phyloP scores from a whole-genome alignment of 2,113 vertebrate genomes.

The Platichthys stellatus region DNA sequence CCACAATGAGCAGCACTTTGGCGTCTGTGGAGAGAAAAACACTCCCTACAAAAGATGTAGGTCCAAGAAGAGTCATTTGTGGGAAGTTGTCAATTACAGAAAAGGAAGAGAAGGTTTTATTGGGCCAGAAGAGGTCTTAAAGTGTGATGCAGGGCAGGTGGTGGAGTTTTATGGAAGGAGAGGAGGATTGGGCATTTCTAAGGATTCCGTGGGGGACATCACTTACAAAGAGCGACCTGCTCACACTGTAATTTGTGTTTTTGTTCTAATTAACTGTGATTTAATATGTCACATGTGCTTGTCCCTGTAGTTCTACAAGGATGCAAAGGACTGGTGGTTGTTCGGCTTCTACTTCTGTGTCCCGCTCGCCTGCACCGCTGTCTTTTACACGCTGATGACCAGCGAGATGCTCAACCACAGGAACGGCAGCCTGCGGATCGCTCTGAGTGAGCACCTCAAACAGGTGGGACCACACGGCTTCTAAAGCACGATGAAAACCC shows the following conservation, averaged over 20 bases:
- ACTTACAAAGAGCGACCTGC: too few relatives aligned
- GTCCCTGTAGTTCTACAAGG: conserved; percentile 85
- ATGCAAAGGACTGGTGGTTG: conserved; percentile 96
- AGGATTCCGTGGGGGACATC: too few relatives aligned
- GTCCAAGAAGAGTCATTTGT: neutral
- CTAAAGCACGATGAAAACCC: neutral
- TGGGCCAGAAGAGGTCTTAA: too few relatives aligned
- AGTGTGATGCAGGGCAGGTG: neutral
- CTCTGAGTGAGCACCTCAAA: conserved; percentile 96
- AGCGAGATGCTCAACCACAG: conserved; percentile 96
- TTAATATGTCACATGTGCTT: neutral
- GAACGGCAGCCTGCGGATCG: conserved; percentile 93
- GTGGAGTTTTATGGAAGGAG: too few relatives aligned
- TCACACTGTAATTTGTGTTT: neutral
- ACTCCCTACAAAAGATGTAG: too few relatives aligned
- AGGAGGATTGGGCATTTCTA: too few relatives aligned
- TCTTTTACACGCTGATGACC: conserved; percentile 98
- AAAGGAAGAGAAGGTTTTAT: neutral
- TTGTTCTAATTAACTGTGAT: neutral
- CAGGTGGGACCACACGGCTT: conserved; percentile 83
- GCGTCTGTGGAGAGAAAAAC: too few relatives aligned
- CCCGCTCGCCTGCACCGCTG: conserved; percentile 89
- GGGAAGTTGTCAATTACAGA: neutral
- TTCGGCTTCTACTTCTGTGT: conserved; percentile 98
- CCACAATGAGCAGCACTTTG: too few relatives aligned